phyloP scores from a whole-genome alignment of 2,797 vertebrate genomes.

The Rhincodon typus region DNA sequence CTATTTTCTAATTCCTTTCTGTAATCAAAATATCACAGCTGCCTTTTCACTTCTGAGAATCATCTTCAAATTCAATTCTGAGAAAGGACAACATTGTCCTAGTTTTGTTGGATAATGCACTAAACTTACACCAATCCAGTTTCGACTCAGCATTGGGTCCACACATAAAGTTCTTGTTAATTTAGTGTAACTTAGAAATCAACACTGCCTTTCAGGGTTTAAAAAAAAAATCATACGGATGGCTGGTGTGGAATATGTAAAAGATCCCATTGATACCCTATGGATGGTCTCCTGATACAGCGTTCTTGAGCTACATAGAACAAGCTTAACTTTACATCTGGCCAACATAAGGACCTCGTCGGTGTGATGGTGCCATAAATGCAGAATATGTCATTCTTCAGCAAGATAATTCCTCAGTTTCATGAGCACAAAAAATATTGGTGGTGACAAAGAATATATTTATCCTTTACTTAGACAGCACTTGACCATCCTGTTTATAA shows the following conservation, averaged over 20 bases:
- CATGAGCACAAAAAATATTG: not conserved
- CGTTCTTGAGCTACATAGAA: not conserved
- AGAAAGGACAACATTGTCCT: not conserved
- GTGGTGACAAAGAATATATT: not conserved
- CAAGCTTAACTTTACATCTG: not conserved
- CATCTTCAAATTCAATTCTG: not conserved
- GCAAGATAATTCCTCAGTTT: not conserved
- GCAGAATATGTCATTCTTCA: not conserved
- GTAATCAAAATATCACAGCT: not conserved
- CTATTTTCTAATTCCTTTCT: not conserved
- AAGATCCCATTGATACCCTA: not conserved
- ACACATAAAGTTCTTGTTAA: not conserved
- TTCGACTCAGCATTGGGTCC: not conserved
- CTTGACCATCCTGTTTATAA: not conserved
- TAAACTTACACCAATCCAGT: not conserved
- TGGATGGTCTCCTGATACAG: not conserved
- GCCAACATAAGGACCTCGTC: not conserved
- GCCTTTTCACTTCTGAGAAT: not conserved
- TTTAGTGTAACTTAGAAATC: not conserved
- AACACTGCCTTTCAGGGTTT: not conserved
- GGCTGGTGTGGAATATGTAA: not conserved
- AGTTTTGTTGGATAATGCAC: not conserved
- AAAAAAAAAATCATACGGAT: not conserved
- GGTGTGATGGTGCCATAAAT: not conserved
- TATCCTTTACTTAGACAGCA: too few relatives aligned